A percentile compares a stretch with the other conserved stretches of the same genome.
These are phyloP conservation scores for Noctua pronuba DNA, from an alignment of 2,888 invertebrate genomes.

Conservation along the genomic window DNA sequence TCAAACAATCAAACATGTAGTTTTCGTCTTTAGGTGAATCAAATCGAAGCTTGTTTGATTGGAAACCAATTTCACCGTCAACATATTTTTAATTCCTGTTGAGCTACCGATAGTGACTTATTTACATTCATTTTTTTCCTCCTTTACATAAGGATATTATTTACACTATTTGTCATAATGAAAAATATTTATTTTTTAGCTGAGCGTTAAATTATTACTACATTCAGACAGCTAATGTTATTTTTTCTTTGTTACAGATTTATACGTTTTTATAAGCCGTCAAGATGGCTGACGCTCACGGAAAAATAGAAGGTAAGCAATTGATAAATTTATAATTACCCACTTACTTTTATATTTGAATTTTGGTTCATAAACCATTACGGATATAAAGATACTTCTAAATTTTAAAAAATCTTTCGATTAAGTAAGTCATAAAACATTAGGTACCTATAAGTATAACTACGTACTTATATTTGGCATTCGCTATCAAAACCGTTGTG, in stretches of 20 bases:
- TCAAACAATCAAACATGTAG: neutral
- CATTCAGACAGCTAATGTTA: conserved; percentile 15
- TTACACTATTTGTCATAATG: neutral
- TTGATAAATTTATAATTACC: neutral
- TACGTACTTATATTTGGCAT: neutral
- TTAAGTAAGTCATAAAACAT: neutral
- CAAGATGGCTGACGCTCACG: conserved; percentile 72
- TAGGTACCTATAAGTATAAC: neutral
- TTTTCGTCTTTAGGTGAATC: neutral
- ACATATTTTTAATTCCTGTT: neutral
- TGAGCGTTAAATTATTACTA: neutral
- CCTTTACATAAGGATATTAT: conserved; percentile 4
- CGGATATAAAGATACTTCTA: neutral
- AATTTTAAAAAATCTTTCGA: neutral
- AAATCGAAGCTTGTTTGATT: conserved; percentile 2
- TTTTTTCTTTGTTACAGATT: conserved; percentile 72
- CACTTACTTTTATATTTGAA: neutral
- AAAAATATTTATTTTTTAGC: neutral
- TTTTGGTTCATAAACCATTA: neutral
- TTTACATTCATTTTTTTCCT: conserved; percentile 8
- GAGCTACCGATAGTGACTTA: neutral
- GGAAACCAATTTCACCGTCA: conserved; percentile 25
- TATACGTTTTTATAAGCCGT: conserved; percentile 50
- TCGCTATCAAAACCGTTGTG: neutral
- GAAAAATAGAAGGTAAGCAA: conserved; percentile 74